Evolutionary conservation across 2,797 vertebrate species (phyloP), one percentile per base, ranked within the genome.

Genomic region (Anisognathus igniventris): DNA sequence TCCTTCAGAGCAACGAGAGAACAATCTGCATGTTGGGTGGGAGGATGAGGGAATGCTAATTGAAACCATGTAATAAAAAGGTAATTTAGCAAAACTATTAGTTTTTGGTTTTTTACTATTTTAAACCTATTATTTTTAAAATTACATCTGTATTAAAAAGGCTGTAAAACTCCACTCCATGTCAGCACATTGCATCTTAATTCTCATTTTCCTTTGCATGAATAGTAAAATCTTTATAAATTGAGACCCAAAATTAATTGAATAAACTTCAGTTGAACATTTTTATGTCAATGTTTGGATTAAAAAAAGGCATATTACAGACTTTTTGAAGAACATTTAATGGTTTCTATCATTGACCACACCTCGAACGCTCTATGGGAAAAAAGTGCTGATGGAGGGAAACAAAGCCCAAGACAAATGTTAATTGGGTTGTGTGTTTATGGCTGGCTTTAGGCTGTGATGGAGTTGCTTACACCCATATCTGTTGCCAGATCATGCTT

Each of bases 91-190:
- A 93, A 96, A 97, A 95, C 85, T 91, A 88, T 94, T 97, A 93
- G 90, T 68, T 96, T 95, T 94, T 31, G 13, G 10, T 0, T 96
- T 95, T 96, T 92, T 93, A 93, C 84, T 93, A 96, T 97, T 98
- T 98, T 97, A 95, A 96, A 44, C 66, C 88, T 94, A 94, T 97
- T 97, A 97, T 98, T 98, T 97, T 96, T 82, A 94, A 97, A 97
- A 97, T 97, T 93, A 96, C 86, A 96, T 97, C 58, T 93, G 50
- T 97, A 96, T 97, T 97, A 94, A 97, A 97, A 97, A 95, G 58
- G 80, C 91, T 91, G 58, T 97, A 98, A 98, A 97, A 95, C 94
- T 90, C 37, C 93, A 60, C 71, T 95, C 64, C 60, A 44, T 92
- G 94, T 97, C 96, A 97, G 95, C 93, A 96, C 45, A 96, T 96